Evolutionary conservation across 2,113 vertebrate genomes (phyloP).

Genomic region (Daphoenositta chrysoptera): DNA sequence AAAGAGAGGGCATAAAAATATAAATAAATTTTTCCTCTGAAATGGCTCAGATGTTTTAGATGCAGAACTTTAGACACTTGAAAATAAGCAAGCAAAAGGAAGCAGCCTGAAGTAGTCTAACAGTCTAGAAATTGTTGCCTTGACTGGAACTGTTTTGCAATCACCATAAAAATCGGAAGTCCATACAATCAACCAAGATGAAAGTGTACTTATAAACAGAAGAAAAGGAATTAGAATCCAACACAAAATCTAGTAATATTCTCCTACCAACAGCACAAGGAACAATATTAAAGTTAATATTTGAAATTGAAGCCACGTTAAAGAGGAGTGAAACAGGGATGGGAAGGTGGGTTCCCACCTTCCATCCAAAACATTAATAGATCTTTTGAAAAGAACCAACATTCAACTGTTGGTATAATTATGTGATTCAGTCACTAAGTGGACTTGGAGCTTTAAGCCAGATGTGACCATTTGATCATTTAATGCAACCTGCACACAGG

Average conservation of each 20-base stretch:
- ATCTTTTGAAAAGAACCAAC: neutral
- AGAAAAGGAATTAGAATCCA: neutral
- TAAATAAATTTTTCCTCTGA: neutral
- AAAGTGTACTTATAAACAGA: neutral
- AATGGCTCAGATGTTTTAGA: neutral
- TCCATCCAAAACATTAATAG: neutral
- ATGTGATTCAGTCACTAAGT: neutral
- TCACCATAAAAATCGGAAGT: neutral
- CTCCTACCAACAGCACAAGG: neutral
- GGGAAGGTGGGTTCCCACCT: neutral
- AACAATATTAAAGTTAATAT: neutral
- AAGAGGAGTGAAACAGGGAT: neutral
- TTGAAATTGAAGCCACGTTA: neutral
- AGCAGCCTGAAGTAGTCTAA: neutral
- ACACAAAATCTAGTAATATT: neutral
- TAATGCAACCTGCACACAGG: neutral
- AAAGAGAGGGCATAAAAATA: neutral
- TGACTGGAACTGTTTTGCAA: neutral
- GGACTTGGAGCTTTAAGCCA: neutral
- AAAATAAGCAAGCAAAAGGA: neutral
- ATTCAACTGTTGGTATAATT: neutral
- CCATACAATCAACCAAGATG: neutral
- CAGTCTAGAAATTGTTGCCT: neutral
- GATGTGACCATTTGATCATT: neutral
- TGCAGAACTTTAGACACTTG: neutral